Base-by-base conservation (phyloP, 2,888 invertebrate species). In the Callosobruchus maculatus region DNA sequence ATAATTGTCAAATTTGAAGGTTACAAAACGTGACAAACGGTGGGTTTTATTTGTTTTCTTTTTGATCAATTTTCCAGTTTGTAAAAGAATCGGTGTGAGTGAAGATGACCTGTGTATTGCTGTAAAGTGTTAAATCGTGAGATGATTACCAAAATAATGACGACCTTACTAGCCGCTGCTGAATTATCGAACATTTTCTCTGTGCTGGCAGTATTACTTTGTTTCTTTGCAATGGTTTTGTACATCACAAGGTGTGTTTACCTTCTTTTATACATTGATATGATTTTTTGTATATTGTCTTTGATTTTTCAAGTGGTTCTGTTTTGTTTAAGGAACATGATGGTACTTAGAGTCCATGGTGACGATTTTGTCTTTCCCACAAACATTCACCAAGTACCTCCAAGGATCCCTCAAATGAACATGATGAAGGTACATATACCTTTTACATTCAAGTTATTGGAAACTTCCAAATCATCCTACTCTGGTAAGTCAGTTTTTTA, bases 351-450 rank as follows among this genome's bases (percentile, higher is more conserved):
- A 82, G 90, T 93, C 72, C 93, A 93, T 75, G 91, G 90, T 26
- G 93, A 93, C 82, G 93, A 93, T 77, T 84, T 91, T 77, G 89
- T 91, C 83, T 90, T 87, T 80, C 86, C 86, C 13, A 86, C 84
- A 88, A 85, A 81, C 84, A 86, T 85, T 68, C 87, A 86, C 72
- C 86, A 87, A 73, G 87, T 90, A 76, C 86, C 89, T 26, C 88
- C 89, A 71, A 89, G 92, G 81, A 93, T 93, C 72, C 94, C 94
- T 0, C 91, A 93, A 81, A 92, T 94, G 87, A 92, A 94, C 83
- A 94, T 94, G 94, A 94, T 94, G 90, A 91, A 93, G 85, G 94
- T 94, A 21, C 94, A 94, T 87, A 94, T 94, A 84, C 94, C 94
- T 20, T 94, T 94, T 88, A 94, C 94, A 20, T 94, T 94, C 88